These are phyloP conservation scores for Standfussiana lucernea DNA, from an alignment of 2,888 invertebrate species.

Conservation along the genomic window DNA sequence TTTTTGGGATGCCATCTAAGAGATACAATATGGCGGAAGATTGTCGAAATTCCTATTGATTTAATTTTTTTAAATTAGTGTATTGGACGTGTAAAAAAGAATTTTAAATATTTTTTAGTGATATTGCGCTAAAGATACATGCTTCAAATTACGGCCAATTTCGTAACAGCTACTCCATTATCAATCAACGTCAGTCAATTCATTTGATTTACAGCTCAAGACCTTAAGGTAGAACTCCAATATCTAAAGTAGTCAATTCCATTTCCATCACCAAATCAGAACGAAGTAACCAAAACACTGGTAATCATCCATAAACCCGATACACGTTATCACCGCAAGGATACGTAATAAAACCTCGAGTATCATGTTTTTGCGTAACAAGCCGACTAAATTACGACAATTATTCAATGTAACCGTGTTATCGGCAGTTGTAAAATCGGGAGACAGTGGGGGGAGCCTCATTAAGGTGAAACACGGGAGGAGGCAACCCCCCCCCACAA, in stretches of 20 bases:
- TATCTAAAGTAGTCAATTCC: background rate
- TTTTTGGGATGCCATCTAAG: background rate
- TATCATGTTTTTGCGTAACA: slow-evolving; percentile 87
- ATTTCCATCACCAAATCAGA: slow-evolving; percentile 37
- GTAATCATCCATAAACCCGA: slow-evolving; percentile 69
- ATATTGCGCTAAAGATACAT: background rate
- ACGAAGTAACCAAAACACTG: slow-evolving; percentile 52
- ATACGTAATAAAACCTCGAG: slow-evolving; percentile 84
- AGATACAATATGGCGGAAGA: background rate
- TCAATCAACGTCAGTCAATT: background rate
- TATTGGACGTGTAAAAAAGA: background rate
- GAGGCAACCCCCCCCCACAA: slow-evolving; percentile 60
- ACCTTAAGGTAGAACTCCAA: background rate
- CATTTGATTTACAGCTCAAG: background rate
- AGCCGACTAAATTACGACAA: slow-evolving; percentile 89
- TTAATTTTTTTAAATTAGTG: background rate
- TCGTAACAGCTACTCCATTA: background rate
- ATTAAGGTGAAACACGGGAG: slow-evolving; percentile 81
- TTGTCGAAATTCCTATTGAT: background rate
- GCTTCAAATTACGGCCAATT: background rate
- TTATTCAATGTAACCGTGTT: slow-evolving; percentile 89
- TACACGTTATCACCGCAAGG: slow-evolving; percentile 77
- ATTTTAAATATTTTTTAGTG: background rate
- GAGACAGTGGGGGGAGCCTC: slow-evolving; percentile 80
- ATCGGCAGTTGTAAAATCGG: slow-evolving; percentile 88